Percentiles rank a stretch among this genome's conserved stretches.
Conservation (phyloP, 37 sponge, comb jelly and placozoan species). For the Spongia lamella region DNA sequence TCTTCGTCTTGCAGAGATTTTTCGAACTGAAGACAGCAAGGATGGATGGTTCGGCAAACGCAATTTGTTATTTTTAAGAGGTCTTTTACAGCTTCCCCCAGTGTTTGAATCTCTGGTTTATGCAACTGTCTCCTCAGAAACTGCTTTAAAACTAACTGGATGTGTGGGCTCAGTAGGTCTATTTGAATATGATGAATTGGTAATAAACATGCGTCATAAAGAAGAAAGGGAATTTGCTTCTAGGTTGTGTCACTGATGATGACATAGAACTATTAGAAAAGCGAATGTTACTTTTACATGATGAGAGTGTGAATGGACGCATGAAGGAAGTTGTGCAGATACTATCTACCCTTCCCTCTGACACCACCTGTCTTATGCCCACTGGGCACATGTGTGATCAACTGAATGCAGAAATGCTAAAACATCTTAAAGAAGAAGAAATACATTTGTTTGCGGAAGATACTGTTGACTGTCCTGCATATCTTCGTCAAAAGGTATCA, state of each 20-base stretch:
- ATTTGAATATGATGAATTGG: slow-evolving; percentile 48
- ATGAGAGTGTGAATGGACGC: no score
- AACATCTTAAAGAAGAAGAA: neutral
- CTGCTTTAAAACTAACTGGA: neutral
- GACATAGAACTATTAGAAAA: neutral
- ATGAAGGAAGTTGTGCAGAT: no score
- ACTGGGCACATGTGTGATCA: slow-evolving; percentile 15
- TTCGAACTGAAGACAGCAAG: slow-evolving; percentile 1
- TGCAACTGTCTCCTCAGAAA: neutral
- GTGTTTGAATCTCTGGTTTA: slow-evolving; percentile 19
- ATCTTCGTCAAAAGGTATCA: slow-evolving; percentile 28
- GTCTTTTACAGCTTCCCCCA: slow-evolving; percentile 52
- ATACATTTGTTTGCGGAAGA: slow-evolving; percentile 25
- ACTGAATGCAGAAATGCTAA: slow-evolving; percentile 33
- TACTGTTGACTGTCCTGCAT: slow-evolving; percentile 44
- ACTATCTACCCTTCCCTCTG: neutral
- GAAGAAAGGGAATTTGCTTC: slow-evolving; percentile 11
- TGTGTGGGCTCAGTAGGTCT: slow-evolving; percentile 14
- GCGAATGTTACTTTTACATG: no score
- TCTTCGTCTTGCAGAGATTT: slow-evolving; percentile 45
- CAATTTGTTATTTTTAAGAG: slow-evolving; percentile 44
- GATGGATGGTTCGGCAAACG: slow-evolving; percentile 29
- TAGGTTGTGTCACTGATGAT: slow-evolving; percentile 5
- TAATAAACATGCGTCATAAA: slow-evolving; percentile 70
- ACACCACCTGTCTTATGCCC: slow-evolving; percentile 42